Conservation (phyloP, 2,888 invertebrate species). For the Rhagonycha lutea region DNA sequence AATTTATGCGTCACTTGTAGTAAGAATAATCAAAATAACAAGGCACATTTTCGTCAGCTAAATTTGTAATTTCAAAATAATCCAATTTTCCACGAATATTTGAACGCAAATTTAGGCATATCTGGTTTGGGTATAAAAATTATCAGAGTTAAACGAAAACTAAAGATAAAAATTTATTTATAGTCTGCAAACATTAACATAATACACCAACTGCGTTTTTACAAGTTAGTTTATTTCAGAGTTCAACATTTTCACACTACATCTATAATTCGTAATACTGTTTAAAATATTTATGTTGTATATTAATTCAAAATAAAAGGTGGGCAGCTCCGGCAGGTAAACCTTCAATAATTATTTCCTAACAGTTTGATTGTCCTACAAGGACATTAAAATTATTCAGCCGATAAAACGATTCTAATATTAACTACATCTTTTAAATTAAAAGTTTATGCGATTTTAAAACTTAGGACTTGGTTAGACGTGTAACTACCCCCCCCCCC, state of each 20-base stretch:
- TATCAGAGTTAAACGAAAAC: not conserved
- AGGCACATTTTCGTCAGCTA: no score
- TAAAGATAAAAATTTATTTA: not conserved
- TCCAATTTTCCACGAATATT: not conserved
- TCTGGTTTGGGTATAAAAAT: not conserved
- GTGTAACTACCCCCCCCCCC: no score
- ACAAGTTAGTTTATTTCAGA: not conserved
- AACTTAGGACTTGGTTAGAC: no score
- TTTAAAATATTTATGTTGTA: no score
- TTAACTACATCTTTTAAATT: not conserved
- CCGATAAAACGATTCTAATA: not conserved
- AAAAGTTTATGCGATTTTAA: not conserved
- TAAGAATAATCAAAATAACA: no score
- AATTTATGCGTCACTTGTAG: no score
- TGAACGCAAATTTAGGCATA: not conserved
- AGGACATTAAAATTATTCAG: not conserved
- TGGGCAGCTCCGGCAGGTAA: not conserved
- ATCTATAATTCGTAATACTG: not conserved
- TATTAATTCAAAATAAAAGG: not conserved
- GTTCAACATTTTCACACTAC: not conserved
- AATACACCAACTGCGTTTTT: not conserved
- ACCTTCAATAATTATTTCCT: not conserved
- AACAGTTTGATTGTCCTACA: not conserved
- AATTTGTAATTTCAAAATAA: no score
- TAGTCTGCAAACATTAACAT: not conserved